These are phyloP conservation scores for Rhinolophus ferrumequinum DNA, from an alignment of 2,113 vertebrate genomes.

Conservation along the genomic window DNA sequence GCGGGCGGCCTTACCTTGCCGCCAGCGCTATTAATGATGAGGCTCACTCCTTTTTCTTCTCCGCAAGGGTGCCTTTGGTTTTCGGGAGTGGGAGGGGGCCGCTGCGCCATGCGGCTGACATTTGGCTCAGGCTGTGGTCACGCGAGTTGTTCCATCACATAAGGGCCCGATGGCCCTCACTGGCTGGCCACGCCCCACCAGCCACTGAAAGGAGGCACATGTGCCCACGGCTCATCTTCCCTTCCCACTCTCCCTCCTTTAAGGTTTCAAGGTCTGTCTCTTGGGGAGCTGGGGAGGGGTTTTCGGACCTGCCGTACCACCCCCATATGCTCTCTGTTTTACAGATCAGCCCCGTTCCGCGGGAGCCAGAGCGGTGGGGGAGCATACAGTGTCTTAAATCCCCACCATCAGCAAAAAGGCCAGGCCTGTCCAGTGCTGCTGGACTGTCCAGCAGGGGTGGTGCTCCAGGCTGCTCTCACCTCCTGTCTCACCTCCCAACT, in stretches of 20 bases:
- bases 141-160: neutral
- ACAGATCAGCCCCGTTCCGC: neutral
- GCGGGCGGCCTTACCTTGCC: slow-evolving; percentile 82
- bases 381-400: neutral
- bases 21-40: slow-evolving; percentile 79
- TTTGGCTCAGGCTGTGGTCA: slow-evolving; percentile 41
- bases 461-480: neutral
- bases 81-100: neutral
- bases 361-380: neutral
- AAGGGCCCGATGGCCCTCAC: neutral
- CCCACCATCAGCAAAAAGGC: neutral
- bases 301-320: neutral
- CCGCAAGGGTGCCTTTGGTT: slow-evolving; percentile 67
- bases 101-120: slow-evolving; percentile 46
- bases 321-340: neutral
- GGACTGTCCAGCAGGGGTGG: neutral
- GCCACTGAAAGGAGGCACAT: fast-evolving
- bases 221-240: fast-evolving
- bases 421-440: fast-evolving
- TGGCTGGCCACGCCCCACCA: neutral
- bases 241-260: neutral
- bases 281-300: neutral
- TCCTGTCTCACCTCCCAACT: neutral
- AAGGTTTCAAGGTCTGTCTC: neutral
- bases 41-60: slow-evolving; percentile 64